Base-by-base conservation (phyloP, 2,113 vertebrate species). In the Saccopteryx leptura region DNA sequence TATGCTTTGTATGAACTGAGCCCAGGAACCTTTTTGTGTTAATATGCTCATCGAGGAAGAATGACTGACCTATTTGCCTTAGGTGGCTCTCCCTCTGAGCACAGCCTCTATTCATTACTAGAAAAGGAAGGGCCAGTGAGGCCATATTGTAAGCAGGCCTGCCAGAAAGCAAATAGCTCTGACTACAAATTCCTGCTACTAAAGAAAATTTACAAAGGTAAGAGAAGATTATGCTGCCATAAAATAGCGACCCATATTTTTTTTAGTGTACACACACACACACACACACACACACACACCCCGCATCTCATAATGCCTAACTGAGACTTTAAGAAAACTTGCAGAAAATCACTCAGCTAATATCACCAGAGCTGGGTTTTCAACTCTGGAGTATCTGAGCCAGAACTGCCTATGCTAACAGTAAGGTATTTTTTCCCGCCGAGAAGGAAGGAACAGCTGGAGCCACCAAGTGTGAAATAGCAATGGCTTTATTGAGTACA, bases 11-110 rank as follows among this genome's bases (percentile, higher is more conserved):
- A 79, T 19, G 90, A 80, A 33, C 18, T 28, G 72, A 78, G 58
- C 81, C 63, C 63, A 54, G 56, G 84, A 94, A 88, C 90, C 63
- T 7, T 85, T 93, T 84, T 93, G 75, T 95, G 92, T 61, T 76
- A 69, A 69, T 28, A 18, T 23, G 81, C 58, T 89, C 46, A 78
- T 26, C 1, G 2, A 90, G 33, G 58, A 97, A 97, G 92, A 96
- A 95, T 92, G 39, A 50, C n/a, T 88, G 84, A 86, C 88, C 95
- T 87, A 56, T 96, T 96, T 97, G 86, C 97, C 94, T 94, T 48
- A 24, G 31, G 82, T n/a, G 76, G 13, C 39, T 3, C 65, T 71
- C n/a, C 31, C 52, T 31, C 48, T 78, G 39, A 26, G 88, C 13
- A 50, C 48, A n/a, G 26, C 54, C 48, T 71, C 88, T 88, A 21